Conservation (phyloP, 2,888 invertebrate species). For the Limnephilus lunatus region DNA sequence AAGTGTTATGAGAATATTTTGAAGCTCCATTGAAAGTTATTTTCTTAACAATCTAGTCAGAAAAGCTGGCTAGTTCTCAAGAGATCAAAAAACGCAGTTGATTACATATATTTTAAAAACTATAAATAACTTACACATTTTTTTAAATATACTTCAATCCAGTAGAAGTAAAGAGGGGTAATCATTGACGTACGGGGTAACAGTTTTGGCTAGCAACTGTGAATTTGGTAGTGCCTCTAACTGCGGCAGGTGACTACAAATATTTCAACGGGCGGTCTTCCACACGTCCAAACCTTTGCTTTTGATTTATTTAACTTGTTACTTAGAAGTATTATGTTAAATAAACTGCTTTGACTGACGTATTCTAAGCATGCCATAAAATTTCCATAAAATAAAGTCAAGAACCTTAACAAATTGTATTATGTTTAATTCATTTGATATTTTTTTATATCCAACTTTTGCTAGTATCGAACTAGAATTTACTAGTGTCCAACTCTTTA, state of each 20-base stretch:
- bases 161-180: too few relatives aligned
- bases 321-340: slow-evolving; percentile 49
- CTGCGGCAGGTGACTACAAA: neutral
- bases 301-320: slow-evolving; percentile 48
- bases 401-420: neutral
- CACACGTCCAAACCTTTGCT: slow-evolving; percentile 23
- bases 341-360: slow-evolving; percentile 46
- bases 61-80: too few relatives aligned
- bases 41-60: too few relatives aligned
- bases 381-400: slow-evolving; percentile 37
- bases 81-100: too few relatives aligned
- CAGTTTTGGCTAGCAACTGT: neutral
- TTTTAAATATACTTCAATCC: too few relatives aligned
- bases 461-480: neutral
- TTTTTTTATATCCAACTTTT: neutral
- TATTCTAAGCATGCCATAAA: slow-evolving; percentile 37
- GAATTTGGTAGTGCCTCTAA: neutral
- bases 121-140: too few relatives aligned
- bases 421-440: neutral
- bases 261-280: slow-evolving; percentile 38
- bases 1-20: too few relatives aligned
- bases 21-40: too few relatives aligned
- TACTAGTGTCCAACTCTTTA: too few relatives aligned
- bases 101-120: too few relatives aligned
- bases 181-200: too few relatives aligned